phyloP scores from a whole-genome alignment of 1,140 invertebrate genomes.

The Bombus turneri region DNA sequence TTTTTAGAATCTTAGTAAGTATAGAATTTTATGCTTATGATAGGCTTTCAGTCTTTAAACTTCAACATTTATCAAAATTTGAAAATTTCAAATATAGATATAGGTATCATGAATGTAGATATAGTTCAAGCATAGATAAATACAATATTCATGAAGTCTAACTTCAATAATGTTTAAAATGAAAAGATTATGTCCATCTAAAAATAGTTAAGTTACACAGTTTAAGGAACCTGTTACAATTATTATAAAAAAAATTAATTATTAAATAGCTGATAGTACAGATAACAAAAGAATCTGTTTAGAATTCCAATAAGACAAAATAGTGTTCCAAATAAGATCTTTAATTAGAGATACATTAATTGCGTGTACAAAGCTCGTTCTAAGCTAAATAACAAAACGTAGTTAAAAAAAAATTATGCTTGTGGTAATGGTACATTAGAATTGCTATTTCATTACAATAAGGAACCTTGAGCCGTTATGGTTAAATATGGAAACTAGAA shows the following conservation, averaged over 20 bases:
- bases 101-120: too few relatives aligned
- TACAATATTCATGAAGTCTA: background rate
- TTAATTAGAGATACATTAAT: background rate
- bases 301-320: background rate
- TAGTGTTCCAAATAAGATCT: background rate
- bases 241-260: background rate
- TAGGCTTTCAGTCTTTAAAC: too few relatives aligned
- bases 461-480: background rate
- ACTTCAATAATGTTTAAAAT: background rate
- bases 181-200: background rate
- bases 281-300: background rate
- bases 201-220: background rate
- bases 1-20: background rate
- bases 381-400: background rate
- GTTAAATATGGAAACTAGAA: background rate
- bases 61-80: too few relatives aligned
- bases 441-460: background rate
- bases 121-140: too few relatives aligned
- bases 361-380: background rate
- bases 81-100: too few relatives aligned
- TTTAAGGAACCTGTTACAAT: background rate
- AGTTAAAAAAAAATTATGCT: background rate
- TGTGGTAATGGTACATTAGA: background rate
- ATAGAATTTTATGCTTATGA: too few relatives aligned
- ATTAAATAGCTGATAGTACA: background rate